Percentiles rank a stretch among this genome's conserved stretches.
Conservation (phyloP, 2,888 invertebrate genomes). For the Morpho helenor region DNA sequence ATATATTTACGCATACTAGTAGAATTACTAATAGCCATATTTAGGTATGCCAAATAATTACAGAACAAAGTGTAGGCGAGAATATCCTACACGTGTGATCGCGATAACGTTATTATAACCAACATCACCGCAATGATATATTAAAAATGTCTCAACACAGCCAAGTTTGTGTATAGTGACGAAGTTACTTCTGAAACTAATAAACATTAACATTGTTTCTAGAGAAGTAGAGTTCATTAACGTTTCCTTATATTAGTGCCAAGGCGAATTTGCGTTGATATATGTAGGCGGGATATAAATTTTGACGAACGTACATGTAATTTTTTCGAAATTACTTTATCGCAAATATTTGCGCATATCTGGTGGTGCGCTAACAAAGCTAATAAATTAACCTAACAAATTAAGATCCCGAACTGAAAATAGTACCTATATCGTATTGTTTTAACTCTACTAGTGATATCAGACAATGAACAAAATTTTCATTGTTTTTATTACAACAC, state of each 20-base stretch:
- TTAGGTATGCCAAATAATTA: conserved; percentile 15
- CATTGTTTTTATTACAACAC: too few species aligned
- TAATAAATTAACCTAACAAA: too few species aligned
- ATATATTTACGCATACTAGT: neutral
- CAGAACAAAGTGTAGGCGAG: conserved; percentile 17
- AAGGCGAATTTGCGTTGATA: conserved; percentile 44
- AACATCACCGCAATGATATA: conserved; percentile 16
- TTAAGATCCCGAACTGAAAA: too few species aligned
- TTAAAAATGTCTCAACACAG: conserved; percentile 20
- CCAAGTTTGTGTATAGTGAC: conserved; percentile 32
- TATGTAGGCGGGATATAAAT: conserved; percentile 36
- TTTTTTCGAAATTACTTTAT: too few species aligned
- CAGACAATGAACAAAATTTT: too few species aligned
- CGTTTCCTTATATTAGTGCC: conserved; percentile 62
- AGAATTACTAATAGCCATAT: conserved; percentile 8
- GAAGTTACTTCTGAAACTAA: conserved; percentile 27
- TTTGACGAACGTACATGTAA: neutral
- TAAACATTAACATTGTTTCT: conserved; percentile 44
- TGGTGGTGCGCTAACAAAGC: too few species aligned
- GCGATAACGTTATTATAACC: conserved; percentile 8
- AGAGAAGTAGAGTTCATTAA: conserved; percentile 60
- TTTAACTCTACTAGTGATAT: too few species aligned
- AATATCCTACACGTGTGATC: conserved; percentile 15
- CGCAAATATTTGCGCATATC: neutral
- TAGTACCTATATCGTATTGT: too few species aligned